Evolutionary conservation across 2,888 invertebrate genomes (phyloP), one percentile per base, ranked within the genome.

Genomic region (Drosophila meridionalis): DNA sequence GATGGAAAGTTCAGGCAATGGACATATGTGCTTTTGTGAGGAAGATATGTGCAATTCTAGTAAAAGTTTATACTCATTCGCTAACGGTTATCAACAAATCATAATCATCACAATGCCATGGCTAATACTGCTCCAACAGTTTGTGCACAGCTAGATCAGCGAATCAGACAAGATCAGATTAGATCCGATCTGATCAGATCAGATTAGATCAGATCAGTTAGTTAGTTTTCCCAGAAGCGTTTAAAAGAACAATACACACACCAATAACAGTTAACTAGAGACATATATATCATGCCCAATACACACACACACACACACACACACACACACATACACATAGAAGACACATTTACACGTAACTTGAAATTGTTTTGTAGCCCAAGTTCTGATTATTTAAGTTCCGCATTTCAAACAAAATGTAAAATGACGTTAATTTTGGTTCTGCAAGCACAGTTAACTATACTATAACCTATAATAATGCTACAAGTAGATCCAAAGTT

Each of bases 11-110:
- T 97, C 97, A 95, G 98, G 98, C 94, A 97, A 96, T 93, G 98
- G 98, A 94, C 98, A 98, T 96, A 98, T 98, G 98, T 98, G 98
- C 95, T 98, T 98, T 96, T 98, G 98, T 95, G 98, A 98, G 95
- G 98, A 98, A 95, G 98, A 98, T 95, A 97, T 97, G 96, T 98
- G 98, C 95, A 98, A 98, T 93, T 92, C 92, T 92, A 93, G 93
- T 92, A 89, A 93, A 92, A 92, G 92, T 92, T 90, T 93, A 92
- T 90, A 90, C 79, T 82, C 77, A 80, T 76, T 76, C 76, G 76
- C 88, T 74, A 85, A 89, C 78, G 86, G 86, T 89, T 90, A 90
- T 80, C 77, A 80, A 75, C 89, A 91, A 80, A 77, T 89, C 89
- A 89, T 89, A 81, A 68, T 84, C 89, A 90, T 89, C 72, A 77